A percentile compares a stretch with the other conserved stretches of the same genome.
Conservation (phyloP, 1,140 invertebrate genomes). For the Lithobius niger region DNA sequence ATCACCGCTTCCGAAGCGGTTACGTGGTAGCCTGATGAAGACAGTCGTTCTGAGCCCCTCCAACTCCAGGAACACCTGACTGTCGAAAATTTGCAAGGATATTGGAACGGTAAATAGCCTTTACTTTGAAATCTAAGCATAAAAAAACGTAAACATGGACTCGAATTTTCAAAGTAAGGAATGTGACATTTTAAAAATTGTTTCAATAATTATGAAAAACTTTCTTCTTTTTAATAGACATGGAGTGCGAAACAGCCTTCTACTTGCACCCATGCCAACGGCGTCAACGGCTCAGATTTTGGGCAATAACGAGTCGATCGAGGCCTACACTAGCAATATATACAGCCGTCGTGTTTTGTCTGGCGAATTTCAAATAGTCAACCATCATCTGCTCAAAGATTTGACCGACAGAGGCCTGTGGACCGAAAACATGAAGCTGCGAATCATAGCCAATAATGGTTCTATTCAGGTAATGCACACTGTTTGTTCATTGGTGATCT, state of each 20-base stretch:
- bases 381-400: constrained; percentile 90
- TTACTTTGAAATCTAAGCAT: too few species aligned
- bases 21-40: too few species aligned
- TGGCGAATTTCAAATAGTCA: constrained; percentile 77
- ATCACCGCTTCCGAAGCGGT: too few species aligned
- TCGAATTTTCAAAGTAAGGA: constrained; percentile 1
- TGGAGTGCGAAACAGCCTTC: constrained; percentile 86
- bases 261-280: constrained; percentile 97
- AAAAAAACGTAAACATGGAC: too few species aligned
- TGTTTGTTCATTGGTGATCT: too few species aligned
- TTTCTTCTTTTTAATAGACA: constrained; percentile 32
- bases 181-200: constrained; percentile 1
- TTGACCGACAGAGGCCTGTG: constrained; percentile 80
- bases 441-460: constrained; percentile 79
- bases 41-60: too few species aligned
- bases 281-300: constrained; percentile 98
- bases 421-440: constrained; percentile 94
- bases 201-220: background rate
- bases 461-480: constrained; percentile 69
- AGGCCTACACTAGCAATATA: constrained; percentile 96
- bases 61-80: too few species aligned
- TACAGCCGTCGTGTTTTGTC: constrained; percentile 87
- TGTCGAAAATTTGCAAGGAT: too few species aligned
- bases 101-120: too few species aligned
- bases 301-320: constrained; percentile 97